Conservation (phyloP, 2,113 vertebrate species). For the Ciconia boyciana region DNA sequence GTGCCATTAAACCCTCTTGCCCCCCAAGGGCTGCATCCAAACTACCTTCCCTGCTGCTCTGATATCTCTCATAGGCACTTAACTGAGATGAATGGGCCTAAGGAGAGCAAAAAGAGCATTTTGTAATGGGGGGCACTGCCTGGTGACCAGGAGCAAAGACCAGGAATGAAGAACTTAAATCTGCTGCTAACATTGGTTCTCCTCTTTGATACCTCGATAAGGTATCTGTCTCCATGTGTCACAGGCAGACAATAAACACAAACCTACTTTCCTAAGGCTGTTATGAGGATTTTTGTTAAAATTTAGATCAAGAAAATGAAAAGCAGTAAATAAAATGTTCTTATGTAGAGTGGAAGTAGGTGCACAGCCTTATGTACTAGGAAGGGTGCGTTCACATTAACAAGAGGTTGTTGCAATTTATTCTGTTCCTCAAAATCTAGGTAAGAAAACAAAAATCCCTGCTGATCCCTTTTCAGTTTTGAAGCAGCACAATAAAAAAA, state of each 20-base stretch:
- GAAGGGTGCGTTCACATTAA: neutral
- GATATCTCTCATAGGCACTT: neutral
- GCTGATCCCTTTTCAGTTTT: neutral
- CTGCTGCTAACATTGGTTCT: neutral
- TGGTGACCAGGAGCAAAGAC: neutral
- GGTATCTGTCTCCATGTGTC: neutral
- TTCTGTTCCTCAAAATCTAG: neutral
- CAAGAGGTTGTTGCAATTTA: neutral
- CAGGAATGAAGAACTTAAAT: neutral
- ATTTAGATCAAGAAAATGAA: neutral
- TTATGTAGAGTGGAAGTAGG: neutral
- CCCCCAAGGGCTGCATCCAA: neutral
- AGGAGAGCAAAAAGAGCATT: neutral
- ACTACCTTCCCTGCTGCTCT: neutral
- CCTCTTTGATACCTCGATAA: neutral
- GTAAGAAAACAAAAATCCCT: neutral
- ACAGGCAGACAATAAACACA: neutral
- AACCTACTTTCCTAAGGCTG: neutral
- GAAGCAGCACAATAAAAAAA: conserved; percentile 18
- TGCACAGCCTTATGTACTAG: neutral
- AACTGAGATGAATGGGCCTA: rapidly evolving
- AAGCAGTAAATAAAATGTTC: neutral
- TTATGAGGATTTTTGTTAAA: neutral
- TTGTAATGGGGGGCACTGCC: neutral
- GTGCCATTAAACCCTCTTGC: neutral